Conservation (phyloP, 2,888 invertebrate genomes). For the Patella depressa region DNA sequence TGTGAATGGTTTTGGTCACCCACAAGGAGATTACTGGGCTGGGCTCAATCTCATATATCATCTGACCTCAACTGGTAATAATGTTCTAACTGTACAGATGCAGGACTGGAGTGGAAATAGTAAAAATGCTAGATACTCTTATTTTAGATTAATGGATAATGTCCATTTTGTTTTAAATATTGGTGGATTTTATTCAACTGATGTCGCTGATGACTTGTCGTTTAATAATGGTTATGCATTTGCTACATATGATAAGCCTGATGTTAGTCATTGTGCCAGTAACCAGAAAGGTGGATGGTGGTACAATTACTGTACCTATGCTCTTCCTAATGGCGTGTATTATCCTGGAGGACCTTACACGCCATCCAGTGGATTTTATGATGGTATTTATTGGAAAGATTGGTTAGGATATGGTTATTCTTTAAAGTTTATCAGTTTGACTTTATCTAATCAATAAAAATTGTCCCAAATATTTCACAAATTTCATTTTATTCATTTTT, state of each 20-base stretch:
- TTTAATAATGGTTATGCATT: slow-evolving; percentile 52
- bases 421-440: slow-evolving; percentile 52
- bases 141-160: slow-evolving; percentile 39
- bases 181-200: slow-evolving; percentile 32
- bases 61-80: slow-evolving; percentile 52
- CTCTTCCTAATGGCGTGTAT: slow-evolving; percentile 58
- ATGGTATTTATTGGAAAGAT: slow-evolving; percentile 63
- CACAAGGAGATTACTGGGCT: slow-evolving; percentile 48
- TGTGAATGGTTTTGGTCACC: slow-evolving; percentile 46
- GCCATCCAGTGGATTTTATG: slow-evolving; percentile 45
- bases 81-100: slow-evolving; percentile 47
- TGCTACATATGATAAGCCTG: slow-evolving; percentile 48
- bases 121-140: slow-evolving; percentile 39
- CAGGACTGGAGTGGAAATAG: slow-evolving; percentile 49
- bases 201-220: slow-evolving; percentile 52
- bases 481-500: too few relatives aligned
- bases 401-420: slow-evolving; percentile 60
- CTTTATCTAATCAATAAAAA: slow-evolving; percentile 30
- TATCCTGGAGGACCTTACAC: slow-evolving; percentile 53
- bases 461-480: too few relatives aligned
- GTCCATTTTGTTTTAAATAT: slow-evolving; percentile 43
- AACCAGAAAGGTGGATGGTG: slow-evolving; percentile 62
- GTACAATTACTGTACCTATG: slow-evolving; percentile 58
- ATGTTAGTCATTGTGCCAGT: slow-evolving; percentile 49
- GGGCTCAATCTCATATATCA: slow-evolving; percentile 49